Evolutionary conservation across 2,797 vertebrate species (phyloP).

Genomic region (Platyrinchus mystaceus): DNA sequence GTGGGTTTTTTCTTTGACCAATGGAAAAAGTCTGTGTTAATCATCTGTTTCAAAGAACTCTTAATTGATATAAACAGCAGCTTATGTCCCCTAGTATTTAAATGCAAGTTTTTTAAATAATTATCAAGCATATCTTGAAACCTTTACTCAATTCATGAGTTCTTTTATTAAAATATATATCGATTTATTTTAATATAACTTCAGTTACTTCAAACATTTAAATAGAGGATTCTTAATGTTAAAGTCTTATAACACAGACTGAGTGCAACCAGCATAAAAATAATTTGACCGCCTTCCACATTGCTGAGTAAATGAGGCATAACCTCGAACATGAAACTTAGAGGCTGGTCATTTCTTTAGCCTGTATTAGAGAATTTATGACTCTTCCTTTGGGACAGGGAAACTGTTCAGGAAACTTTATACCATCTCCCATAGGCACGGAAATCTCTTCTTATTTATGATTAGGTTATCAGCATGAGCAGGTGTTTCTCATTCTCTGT

Average conservation of each 20-base stretch:
- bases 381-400: conserved; percentile 3
- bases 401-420: conserved; percentile 1
- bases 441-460: background rate
- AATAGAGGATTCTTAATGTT: background rate
- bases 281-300: conserved; percentile 48
- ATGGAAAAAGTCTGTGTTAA: background rate
- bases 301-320: conserved; percentile 17
- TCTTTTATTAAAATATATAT: background rate
- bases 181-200: background rate
- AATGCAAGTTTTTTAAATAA: background rate
- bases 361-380: conserved; percentile 28
- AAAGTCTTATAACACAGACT: background rate
- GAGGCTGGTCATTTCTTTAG: conserved; percentile 22
- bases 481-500: background rate
- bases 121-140: background rate
- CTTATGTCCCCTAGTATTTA: background rate
- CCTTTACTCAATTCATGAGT: background rate
- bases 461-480: background rate
- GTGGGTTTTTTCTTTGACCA: background rate
- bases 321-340: conserved; percentile 25
- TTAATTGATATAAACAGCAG: background rate
- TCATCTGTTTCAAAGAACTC: background rate
- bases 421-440: background rate
- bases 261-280: conserved; percentile 42
- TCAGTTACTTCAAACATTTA: background rate